A percentile compares a stretch with the other conserved stretches of the same genome.
phyloP scores from a whole-genome alignment of 2,888 invertebrate species.

The Tetragonisca angustula region DNA sequence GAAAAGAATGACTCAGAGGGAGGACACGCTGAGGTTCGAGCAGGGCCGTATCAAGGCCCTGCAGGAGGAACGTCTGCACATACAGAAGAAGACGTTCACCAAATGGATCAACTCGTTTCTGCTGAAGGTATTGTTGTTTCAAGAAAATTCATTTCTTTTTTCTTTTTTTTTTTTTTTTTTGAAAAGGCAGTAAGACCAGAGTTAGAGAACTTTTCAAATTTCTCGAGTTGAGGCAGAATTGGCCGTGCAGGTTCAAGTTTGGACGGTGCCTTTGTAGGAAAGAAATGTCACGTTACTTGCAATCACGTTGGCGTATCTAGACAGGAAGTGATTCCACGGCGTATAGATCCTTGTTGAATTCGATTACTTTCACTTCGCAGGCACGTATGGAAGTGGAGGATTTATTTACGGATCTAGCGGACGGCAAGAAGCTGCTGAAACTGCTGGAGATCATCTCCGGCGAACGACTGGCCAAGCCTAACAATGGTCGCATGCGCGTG shows the following conservation, averaged over 20 bases:
- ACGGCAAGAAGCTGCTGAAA: constrained; percentile 96
- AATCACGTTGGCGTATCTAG: neutral
- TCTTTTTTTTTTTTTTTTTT: too few relatives aligned
- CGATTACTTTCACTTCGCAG: constrained; percentile 84
- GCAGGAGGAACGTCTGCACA: constrained; percentile 98
- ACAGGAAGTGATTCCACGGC: neutral
- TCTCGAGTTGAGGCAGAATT: too few relatives aligned
- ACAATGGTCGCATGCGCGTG: constrained; percentile 97
- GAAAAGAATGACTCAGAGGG: constrained; percentile 94
- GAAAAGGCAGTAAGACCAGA: neutral
- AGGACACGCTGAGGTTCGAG: constrained; percentile 97
- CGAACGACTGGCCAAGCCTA: constrained; percentile 98
- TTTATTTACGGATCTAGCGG: constrained; percentile 97
- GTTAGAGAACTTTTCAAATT: neutral
- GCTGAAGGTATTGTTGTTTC: constrained; percentile 89
- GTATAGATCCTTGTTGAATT: constrained; percentile 4
- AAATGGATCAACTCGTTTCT: constrained; percentile 99
- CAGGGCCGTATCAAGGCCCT: constrained; percentile 97
- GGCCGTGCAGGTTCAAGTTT: neutral
- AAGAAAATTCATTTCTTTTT: neutral
- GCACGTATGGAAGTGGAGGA: constrained; percentile 99
- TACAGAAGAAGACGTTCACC: constrained; percentile 99
- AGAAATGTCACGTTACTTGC: neutral
- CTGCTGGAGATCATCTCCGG: constrained; percentile 99
- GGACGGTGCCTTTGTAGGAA: neutral